These are phyloP conservation scores for Pseudopipra pipra DNA, from an alignment of 2,113 vertebrate species.

Conservation along the genomic window DNA sequence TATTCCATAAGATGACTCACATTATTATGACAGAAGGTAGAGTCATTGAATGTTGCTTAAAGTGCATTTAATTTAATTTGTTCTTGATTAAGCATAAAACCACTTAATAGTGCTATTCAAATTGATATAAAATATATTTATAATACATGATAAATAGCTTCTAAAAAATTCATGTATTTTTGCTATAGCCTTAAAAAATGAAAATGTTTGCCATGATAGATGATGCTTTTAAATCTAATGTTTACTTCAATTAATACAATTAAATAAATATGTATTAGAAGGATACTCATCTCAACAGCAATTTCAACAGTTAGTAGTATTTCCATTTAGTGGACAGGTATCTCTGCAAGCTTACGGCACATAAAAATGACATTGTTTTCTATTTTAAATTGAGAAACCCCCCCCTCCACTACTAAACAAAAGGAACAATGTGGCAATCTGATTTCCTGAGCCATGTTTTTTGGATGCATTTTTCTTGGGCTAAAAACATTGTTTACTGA, in stretches of 20 bases:
- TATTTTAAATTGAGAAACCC: background rate
- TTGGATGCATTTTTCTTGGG: background rate
- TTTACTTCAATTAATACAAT: background rate
- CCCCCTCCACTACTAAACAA: background rate
- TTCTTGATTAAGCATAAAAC: background rate
- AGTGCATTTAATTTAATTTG: conserved; percentile 2
- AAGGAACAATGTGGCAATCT: background rate
- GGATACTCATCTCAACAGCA: background rate
- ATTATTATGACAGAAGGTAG: conserved; percentile 1
- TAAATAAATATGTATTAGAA: background rate
- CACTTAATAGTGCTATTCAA: background rate
- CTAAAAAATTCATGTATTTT: background rate
- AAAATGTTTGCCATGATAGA: background rate
- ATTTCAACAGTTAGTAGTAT: background rate
- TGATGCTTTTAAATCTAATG: background rate
- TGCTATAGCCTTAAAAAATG: background rate
- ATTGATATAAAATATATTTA: background rate
- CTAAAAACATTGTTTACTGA: background rate
- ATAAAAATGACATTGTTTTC: background rate
- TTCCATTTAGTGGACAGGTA: background rate
- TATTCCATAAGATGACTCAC: conserved; percentile 25
- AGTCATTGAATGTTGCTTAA: background rate
- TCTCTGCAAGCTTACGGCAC: background rate
- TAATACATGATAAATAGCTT: background rate
- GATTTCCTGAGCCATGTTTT: background rate